Evolutionary conservation across 2,888 invertebrate species (phyloP), one percentile per base, ranked within the genome.

Genomic region (Pycnomerus fuliginosus): DNA sequence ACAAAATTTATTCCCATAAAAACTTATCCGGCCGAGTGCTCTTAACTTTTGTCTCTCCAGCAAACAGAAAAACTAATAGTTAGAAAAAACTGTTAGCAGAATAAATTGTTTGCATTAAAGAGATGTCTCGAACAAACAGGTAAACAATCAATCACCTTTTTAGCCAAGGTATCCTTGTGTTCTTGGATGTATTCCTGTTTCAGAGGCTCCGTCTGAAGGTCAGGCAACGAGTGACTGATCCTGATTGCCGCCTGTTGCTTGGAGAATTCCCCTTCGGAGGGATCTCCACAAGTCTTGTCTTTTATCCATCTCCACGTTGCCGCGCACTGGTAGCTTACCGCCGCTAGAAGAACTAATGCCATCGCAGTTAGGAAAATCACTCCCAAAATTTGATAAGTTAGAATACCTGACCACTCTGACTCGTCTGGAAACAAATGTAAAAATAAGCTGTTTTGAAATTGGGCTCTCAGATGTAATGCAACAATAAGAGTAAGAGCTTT

Each of bases 181-280:
- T 85, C 85, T 60, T 85, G 85, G 0, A 85, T 82, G 54, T 83
- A 85, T 62, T 82, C 83, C 54, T 80, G 82, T 56, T 82, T 82
- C 57, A 82, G 64, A 0, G 84, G 82, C 53, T 85, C 84, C 0
- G 81, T 80, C 60, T 85, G 84, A 31, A 87, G 76, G 59, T 87
- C 87, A 0, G 87, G 87, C 13, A 87, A 69, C 0, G 86, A 87
- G 66, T 85, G 85, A 58, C 85, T 85, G 69, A 87, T 87, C 38
- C 84, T 77, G 44, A 86, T 84, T 2, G 85, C 82, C 1, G 84
- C 80, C 60, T 85, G 84, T 3, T 80, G 77, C 1, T 81, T 79
- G 1, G 79, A 78, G n/a, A 63, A 62, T 16, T 67, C 68, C 8
- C 55, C 59, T 2, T 51, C 52, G 11, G 56, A 46, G n/a, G 60